Base-by-base conservation (phyloP, 2,113 vertebrate genomes). In the Centropus bengalensis region DNA sequence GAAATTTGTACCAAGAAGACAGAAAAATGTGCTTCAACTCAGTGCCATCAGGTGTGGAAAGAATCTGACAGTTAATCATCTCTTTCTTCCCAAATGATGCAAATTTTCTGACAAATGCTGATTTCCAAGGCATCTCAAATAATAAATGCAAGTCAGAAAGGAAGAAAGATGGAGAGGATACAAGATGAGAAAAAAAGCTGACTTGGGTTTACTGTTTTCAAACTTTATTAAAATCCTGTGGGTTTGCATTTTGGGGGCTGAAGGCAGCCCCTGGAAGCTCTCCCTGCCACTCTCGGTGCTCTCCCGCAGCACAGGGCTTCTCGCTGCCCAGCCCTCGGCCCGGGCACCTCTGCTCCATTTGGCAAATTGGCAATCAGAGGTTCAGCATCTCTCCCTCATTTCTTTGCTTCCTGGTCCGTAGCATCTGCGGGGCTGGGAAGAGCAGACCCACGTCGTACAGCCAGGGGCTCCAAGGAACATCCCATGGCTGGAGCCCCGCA, bases 281-380 rank as follows among this genome's bases (percentile, higher is more conserved):
- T n/a, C 32, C 22, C 18, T 4, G 28, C 28, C 1, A 4, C 9
- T 30, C 45, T 7, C 45, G 5, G 12, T 6, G 30, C 62, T 15
- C 8, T 12, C 10, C 10, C 5, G 6, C 15, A 6, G 71, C 63
- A 30, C 22, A 51, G 51, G 32, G 8, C 56, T 79, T 18, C 22
- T 36, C 33, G 7, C 38, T n/a, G 10, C 49, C 7, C 28, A 8
- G 27, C 60, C 88, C 44, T 12, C 10, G 60, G 19, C 74, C n/a
- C 12, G 0, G 10, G 1, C 40, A 0, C n/a, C 58, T 40, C 69
- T 4, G 3, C 75, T 13, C 21, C 10, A 0, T 14, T 38, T 30
- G 58, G 63, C 69, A 1, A 5, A 38, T 0, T 5, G 32, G 49
- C 51, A 5, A 0, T 24, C 52, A 32, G 7, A 28, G 26, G 7